A percentile compares a stretch with the other conserved stretches of the same genome.
These are phyloP conservation scores for Ladona fulva DNA, from an alignment of 1,140 invertebrate genomes.

Conservation along the genomic window DNA sequence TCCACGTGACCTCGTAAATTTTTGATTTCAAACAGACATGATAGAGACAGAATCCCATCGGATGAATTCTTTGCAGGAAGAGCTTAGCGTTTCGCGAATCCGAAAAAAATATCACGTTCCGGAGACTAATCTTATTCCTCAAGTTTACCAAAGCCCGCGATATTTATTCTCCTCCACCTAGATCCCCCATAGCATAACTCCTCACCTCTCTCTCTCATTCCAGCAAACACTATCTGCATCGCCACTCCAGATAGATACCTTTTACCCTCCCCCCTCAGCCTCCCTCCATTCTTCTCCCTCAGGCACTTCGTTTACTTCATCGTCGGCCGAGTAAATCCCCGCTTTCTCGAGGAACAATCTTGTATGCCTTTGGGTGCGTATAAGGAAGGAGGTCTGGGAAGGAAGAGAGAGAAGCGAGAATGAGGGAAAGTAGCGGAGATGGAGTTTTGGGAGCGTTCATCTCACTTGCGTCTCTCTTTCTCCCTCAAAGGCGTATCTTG, in stretches of 20 bases:
- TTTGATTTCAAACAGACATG: too few relatives aligned
- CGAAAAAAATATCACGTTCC: too few relatives aligned
- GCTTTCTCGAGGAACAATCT: not conserved
- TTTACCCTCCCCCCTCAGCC: not conserved
- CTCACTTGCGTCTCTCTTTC: not conserved
- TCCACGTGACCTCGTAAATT: too few relatives aligned
- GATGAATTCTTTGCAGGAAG: too few relatives aligned
- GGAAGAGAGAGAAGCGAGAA: not conserved
- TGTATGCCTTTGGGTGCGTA: not conserved
- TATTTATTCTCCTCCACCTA: not conserved
- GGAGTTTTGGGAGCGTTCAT: not conserved
- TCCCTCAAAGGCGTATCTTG: not conserved
- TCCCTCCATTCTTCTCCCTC: not conserved
- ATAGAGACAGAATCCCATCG: too few relatives aligned
- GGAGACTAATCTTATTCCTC: too few relatives aligned
- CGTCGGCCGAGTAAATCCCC: not conserved
- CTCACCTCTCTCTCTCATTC: not conserved
- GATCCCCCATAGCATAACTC: not conserved
- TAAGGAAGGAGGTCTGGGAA: not conserved
- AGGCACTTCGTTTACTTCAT: not conserved
- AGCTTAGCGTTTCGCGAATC: too few relatives aligned
- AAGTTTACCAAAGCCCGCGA: not conserved
- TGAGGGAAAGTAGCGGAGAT: not conserved
- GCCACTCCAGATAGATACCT: not conserved
- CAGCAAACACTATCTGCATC: not conserved